phyloP scores from a whole-genome alignment of 1,140 invertebrate species.

The Periplaneta americana region DNA sequence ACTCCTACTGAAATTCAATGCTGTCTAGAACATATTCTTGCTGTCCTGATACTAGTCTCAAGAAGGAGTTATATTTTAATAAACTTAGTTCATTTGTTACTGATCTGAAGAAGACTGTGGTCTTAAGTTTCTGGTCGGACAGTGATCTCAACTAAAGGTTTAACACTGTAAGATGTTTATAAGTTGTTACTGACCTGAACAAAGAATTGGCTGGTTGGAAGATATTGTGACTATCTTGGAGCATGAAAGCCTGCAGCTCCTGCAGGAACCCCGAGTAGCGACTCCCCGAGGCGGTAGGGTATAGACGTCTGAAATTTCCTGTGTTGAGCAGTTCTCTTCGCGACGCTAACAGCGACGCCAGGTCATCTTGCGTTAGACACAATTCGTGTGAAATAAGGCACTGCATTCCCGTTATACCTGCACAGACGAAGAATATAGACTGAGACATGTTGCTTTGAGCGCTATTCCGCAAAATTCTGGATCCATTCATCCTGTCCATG shows the following conservation, averaged over 20 bases:
- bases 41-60: too few relatives aligned
- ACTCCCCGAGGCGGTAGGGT: conserved; percentile 2
- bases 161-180: too few relatives aligned
- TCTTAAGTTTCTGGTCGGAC: too few relatives aligned
- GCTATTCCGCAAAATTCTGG: neutral
- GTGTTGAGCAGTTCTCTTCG: conserved; percentile 25
- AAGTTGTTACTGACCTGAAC: conserved; percentile 5
- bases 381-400: conserved; percentile 29
- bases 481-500: neutral
- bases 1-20: too few relatives aligned
- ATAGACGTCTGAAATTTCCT: conserved; percentile 12
- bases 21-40: too few relatives aligned
- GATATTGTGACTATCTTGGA: neutral
- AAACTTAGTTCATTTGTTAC: too few relatives aligned
- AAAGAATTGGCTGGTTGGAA: neutral
- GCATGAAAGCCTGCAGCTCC: neutral
- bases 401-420: conserved; percentile 25
- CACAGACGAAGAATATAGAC: neutral
- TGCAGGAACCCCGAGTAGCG: neutral
- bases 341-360: conserved; percentile 31
- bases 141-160: too few relatives aligned
- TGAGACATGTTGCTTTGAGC: neutral
- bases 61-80: too few relatives aligned
- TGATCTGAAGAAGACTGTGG: too few relatives aligned
- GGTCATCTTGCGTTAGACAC: conserved; percentile 33